Base-by-base conservation (phyloP, 2,888 invertebrate genomes). In the Eumacrocentrus americanus region DNA sequence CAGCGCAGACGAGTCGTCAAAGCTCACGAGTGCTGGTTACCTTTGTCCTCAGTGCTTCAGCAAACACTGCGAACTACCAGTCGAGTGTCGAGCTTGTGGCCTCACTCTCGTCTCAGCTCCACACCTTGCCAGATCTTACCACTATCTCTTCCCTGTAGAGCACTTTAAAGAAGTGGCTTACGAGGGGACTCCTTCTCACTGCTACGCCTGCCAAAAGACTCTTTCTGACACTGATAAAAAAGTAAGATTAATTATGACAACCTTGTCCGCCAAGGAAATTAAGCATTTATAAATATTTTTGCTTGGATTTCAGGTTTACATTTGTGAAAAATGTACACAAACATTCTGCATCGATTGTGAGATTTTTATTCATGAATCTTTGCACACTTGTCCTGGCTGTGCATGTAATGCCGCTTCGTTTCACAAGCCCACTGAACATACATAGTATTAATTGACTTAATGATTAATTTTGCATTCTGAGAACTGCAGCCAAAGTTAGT, bases 351-450 rank as follows among this genome's bases (percentile, higher is more conserved):
- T 94, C 72, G 96, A 98, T 81, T 99, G 99, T 84, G 98, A 98
- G 84, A 86, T 94, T 70, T 93, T 95, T 77, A 89, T 98, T 37
- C 94, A 98, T 68, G 94, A 94, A 70, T 91, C 94, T 0, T 83
- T 99, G 55, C 98, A 99, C 81, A 92, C 94, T 37, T 99, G 99
- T 81, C 98, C 98, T 12, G 97, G 95, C 42, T 99, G 99, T 83
- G 89, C 94, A n/a, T 89, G 91, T 2, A 87, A 85, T 80, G 81
- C 82, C 46, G 74, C 81, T 52, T 83, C 83, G 18, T 85, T 83
- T 70, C 81, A 83, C 40, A 68, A 68, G 58, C 35, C 61, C 16
- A 38, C 58, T 40, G 61, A 50, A 12, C 35, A 38, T 6, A 6
- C 29, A 29, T 29, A 29, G 9, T 29, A n/a, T 9, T 29, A 29